Evolutionary conservation across 2,797 vertebrate species (phyloP).

Genomic region (Arrhamphus sclerolepis): DNA sequence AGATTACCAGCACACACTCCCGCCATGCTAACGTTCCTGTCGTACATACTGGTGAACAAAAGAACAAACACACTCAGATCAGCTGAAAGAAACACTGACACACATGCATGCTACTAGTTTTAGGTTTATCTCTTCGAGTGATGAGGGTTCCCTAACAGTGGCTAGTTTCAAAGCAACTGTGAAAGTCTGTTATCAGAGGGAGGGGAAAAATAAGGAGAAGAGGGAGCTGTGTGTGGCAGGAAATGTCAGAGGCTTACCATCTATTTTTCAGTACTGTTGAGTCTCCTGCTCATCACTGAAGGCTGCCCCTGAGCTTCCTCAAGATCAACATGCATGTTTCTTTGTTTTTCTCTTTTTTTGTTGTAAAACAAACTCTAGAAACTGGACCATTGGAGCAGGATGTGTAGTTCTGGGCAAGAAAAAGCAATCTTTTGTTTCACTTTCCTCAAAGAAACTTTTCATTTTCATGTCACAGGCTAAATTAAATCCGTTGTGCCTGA

Average conservation of each 20-base stretch:
- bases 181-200: conserved; percentile 36
- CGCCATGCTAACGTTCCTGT: conserved; percentile 62
- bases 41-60: conserved; percentile 67
- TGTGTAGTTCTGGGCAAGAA: neutral
- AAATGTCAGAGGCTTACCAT: conserved; percentile 76
- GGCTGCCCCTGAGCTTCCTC: conserved; percentile 51
- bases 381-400: conserved; percentile 2
- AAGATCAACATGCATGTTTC: conserved; percentile 55
- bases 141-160: conserved; percentile 42
- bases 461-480: no score
- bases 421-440: neutral
- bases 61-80: conserved; percentile 35
- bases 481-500: no score
- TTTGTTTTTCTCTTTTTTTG: no score
- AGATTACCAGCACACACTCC: conserved; percentile 65
- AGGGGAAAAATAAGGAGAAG: conserved; percentile 7
- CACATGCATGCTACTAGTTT: conserved; percentile 26
- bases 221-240: conserved; percentile 47
- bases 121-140: conserved; percentile 39
- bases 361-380: conserved; percentile 51
- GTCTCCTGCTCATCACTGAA: conserved; percentile 59
- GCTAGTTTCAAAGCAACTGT: conserved; percentile 48
- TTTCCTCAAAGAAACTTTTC: no score
- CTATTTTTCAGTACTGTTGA: conserved; percentile 74
- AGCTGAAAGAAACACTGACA: conserved; percentile 44